These are phyloP conservation scores for Athalia rosae DNA, from an alignment of 2,888 invertebrate genomes.

Conservation along the genomic window DNA sequence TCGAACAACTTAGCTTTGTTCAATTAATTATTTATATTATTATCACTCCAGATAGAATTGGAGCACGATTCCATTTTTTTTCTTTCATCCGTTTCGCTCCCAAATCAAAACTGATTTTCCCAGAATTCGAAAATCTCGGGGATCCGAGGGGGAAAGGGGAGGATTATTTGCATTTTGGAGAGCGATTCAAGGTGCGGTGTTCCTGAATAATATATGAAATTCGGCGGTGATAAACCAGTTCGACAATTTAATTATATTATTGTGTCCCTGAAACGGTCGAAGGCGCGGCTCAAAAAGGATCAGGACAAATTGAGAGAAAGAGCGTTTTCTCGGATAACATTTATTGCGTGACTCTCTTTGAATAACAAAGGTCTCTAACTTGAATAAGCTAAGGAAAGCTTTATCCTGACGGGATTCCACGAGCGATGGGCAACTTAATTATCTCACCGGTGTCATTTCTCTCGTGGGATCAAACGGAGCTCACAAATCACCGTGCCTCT, in stretches of 20 bases:
- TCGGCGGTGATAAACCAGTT: not conserved
- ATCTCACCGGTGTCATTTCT: not conserved
- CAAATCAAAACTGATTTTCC: too few relatives aligned
- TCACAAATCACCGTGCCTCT: too few relatives aligned
- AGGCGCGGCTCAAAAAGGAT: constrained; percentile 45
- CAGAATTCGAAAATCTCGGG: too few relatives aligned
- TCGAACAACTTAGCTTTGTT: not conserved
- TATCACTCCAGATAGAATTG: not conserved
- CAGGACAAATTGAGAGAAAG: constrained; percentile 53
- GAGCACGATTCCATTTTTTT: not conserved
- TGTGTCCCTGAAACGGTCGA: not conserved
- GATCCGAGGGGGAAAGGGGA: too few relatives aligned
- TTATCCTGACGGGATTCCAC: constrained; percentile 8
- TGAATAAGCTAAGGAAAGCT: constrained; percentile 14
- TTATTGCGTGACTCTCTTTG: constrained; percentile 51
- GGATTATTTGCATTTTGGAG: too few relatives aligned
- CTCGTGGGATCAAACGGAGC: not conserved
- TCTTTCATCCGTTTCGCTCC: not conserved
- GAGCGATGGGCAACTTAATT: constrained; percentile 5
- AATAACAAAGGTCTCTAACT: constrained; percentile 25
- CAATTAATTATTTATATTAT: not conserved
- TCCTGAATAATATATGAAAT: not conserved
- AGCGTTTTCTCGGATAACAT: constrained; percentile 35
- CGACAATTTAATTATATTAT: constrained; percentile 38
- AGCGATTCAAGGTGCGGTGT: too few relatives aligned